Conservation (phyloP, 2,113 vertebrate genomes). For the Upupa epops region DNA sequence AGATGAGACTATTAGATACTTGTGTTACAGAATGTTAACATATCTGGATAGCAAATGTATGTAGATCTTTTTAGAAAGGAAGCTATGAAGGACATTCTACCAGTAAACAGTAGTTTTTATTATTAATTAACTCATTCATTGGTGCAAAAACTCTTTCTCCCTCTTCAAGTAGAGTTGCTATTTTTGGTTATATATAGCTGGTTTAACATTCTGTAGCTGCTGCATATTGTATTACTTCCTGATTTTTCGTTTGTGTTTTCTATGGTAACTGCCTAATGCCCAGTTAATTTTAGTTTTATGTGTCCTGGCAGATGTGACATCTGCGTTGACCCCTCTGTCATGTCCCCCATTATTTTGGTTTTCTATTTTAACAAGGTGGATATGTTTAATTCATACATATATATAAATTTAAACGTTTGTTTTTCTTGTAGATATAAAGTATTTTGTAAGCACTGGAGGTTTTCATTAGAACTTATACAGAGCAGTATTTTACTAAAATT, state of each 20-base stretch:
- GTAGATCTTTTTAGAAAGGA: background rate
- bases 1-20: background rate
- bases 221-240: slow-evolving; percentile 13
- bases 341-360: slow-evolving; percentile 49
- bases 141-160: background rate
- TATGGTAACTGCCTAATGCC: slow-evolving; percentile 38
- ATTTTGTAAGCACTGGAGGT: slow-evolving; percentile 83
- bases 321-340: slow-evolving; percentile 15
- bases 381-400: slow-evolving; percentile 54
- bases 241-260: background rate
- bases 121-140: slow-evolving; percentile 11
- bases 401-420: slow-evolving; percentile 60
- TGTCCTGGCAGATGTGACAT: slow-evolving; percentile 32
- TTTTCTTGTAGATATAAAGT: slow-evolving; percentile 69
- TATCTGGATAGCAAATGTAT: background rate
- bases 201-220: slow-evolving; percentile 17
- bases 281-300: slow-evolving; percentile 54
- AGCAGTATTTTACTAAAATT: slow-evolving; percentile 85
- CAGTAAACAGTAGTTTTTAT: background rate
- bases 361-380: slow-evolving; percentile 44
- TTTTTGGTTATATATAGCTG: background rate
- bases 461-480: slow-evolving; percentile 84
- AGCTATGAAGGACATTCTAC: background rate
- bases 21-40: background rate
- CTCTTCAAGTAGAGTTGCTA: background rate